phyloP scores from a whole-genome alignment of 2,113 vertebrate species.

The Anas platyrhynchos region DNA sequence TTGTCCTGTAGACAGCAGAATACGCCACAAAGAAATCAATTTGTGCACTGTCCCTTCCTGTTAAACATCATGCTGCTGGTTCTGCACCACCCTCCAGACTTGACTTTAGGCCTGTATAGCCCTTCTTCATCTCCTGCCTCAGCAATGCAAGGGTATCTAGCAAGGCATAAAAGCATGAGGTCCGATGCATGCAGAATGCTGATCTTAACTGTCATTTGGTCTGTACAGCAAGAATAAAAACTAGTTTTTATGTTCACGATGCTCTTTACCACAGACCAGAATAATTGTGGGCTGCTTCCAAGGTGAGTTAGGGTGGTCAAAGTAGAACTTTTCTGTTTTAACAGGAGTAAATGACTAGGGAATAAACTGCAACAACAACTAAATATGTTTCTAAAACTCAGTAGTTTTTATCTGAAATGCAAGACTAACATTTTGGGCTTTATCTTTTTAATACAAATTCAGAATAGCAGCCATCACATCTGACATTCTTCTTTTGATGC shows the following conservation, averaged over 20 bases:
- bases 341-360: not conserved
- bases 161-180: fast-evolving
- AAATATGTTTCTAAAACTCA: not conserved
- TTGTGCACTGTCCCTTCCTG: no score
- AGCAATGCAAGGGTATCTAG: not conserved
- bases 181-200: not conserved
- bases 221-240: not conserved
- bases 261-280: not conserved
- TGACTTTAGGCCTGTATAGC: not conserved
- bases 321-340: not conserved
- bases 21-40: not conserved
- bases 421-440: not conserved
- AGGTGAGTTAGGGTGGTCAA: not conserved
- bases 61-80: not conserved
- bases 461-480: not conserved
- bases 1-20: not conserved
- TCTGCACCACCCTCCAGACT: not conserved
- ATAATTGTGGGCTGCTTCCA: not conserved
- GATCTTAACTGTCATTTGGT: not conserved
- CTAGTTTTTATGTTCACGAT: not conserved
- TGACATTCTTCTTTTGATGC: not conserved
- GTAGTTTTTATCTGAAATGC: not conserved
- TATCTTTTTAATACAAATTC: not conserved
- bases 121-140: not conserved
- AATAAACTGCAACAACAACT: not conserved